These are phyloP conservation scores for Petrocephalus schoutedeni DNA, from an alignment of 2,797 vertebrate genomes.

Conservation along the genomic window DNA sequence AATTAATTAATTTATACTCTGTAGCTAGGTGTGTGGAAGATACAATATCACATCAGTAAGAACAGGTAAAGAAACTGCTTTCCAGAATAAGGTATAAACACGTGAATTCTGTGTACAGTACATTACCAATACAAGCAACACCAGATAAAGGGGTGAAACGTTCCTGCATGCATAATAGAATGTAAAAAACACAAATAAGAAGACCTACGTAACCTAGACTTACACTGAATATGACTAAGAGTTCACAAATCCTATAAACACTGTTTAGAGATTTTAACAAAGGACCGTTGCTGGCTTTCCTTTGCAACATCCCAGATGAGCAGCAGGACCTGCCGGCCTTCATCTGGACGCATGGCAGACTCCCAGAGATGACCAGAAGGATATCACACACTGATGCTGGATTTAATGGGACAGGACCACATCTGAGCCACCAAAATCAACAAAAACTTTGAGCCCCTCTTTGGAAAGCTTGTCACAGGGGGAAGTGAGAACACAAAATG, in stretches of 20 bases:
- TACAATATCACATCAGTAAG: background rate
- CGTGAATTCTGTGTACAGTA: background rate
- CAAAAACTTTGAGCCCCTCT: background rate
- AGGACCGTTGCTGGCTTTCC: background rate
- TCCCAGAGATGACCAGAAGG: background rate
- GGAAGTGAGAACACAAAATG: background rate
- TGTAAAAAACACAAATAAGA: background rate
- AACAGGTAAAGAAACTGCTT: background rate
- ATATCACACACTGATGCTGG: background rate
- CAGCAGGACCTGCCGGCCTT: background rate
- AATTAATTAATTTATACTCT: background rate
- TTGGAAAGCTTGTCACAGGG: background rate
- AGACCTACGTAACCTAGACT: background rate
- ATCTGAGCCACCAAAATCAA: background rate
- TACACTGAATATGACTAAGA: background rate
- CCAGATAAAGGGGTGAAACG: background rate
- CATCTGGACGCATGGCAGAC: background rate
- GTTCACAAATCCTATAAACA: background rate
- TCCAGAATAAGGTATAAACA: background rate
- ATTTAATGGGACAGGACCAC: background rate
- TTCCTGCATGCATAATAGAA: background rate
- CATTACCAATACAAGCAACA: background rate
- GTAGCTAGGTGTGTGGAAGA: background rate
- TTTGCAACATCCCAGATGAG: background rate
- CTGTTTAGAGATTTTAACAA: background rate